Evolutionary conservation across 2,113 vertebrate species (phyloP).

Genomic region (Neolamprologus variostigma): DNA sequence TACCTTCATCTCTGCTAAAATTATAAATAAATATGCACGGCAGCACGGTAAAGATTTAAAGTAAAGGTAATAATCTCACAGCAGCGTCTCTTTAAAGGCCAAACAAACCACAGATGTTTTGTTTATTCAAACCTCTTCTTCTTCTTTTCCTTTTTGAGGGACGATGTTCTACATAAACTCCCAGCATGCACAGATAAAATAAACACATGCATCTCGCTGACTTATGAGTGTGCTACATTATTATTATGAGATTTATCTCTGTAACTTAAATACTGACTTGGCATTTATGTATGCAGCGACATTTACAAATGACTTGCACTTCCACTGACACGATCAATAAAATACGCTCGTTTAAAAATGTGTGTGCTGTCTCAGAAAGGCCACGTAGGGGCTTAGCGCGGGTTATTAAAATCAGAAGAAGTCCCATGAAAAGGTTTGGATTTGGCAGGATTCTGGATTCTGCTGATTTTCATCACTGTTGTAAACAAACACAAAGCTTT

Average conservation of each 20-base stretch:
- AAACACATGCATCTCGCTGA: neutral
- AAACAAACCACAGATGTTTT: rapidly evolving
- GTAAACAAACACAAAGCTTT: neutral
- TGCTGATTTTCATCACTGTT: neutral
- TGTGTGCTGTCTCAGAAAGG: neutral
- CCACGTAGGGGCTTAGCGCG: rapidly evolving
- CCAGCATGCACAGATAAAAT: neutral
- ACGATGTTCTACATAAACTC: neutral
- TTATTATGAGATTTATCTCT: rapidly evolving
- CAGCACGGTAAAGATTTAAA: rapidly evolving
- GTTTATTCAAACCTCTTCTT: rapidly evolving
- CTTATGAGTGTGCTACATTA: neutral
- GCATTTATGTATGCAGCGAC: neutral
- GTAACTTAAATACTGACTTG: neutral
- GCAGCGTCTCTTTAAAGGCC: neutral
- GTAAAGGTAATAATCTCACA: rapidly evolving
- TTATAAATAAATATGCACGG: neutral
- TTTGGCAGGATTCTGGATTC: no score
- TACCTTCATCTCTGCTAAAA: rapidly evolving
- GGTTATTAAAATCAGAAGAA: rapidly evolving
- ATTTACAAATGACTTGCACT: neutral
- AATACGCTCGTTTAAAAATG: rapidly evolving
- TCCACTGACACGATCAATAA: neutral
- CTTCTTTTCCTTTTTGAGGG: neutral
- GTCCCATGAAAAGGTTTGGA: neutral